Conservation (phyloP, 2,888 invertebrate species). For the Notodonta ziczac region DNA sequence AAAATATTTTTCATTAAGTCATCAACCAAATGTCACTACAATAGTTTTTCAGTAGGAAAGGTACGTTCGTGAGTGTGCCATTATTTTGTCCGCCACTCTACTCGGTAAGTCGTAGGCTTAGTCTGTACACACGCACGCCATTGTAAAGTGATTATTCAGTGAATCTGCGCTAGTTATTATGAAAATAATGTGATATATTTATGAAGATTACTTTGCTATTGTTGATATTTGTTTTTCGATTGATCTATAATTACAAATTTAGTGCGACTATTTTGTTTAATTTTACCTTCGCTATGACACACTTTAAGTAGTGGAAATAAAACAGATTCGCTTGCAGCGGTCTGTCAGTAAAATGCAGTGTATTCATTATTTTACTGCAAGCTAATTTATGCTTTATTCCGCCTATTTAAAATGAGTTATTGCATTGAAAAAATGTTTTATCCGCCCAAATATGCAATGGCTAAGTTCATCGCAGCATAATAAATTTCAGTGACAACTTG, state of each 20-base stretch:
- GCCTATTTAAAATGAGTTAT: no score
- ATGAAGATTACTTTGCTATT: constrained; percentile 38
- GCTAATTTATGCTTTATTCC: no score
- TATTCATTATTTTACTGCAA: no score
- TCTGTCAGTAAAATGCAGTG: no score
- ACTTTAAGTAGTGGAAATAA: no score
- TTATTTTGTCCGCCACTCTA: constrained; percentile 14
- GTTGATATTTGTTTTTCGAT: constrained; percentile 46
- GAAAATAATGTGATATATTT: constrained; percentile 60
- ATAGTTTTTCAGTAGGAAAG: background rate
- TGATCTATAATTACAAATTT: constrained; percentile 42
- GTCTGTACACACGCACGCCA: constrained; percentile 32
- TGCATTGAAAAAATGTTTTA: no score
- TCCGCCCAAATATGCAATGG: no score
- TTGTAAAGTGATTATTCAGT: constrained; percentile 36
- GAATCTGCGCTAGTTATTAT: constrained; percentile 45
- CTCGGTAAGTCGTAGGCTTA: constrained; percentile 18
- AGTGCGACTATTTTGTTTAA: constrained; percentile 38
- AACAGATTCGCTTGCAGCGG: no score
- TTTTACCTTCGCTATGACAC: constrained; percentile 3
- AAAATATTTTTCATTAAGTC: no score
- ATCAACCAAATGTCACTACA: no score
- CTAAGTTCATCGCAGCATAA: no score
- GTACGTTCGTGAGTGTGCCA: background rate
- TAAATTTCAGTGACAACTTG: no score